phyloP scores from a whole-genome alignment of 2,888 invertebrate species.

The Diaphora mendica region DNA sequence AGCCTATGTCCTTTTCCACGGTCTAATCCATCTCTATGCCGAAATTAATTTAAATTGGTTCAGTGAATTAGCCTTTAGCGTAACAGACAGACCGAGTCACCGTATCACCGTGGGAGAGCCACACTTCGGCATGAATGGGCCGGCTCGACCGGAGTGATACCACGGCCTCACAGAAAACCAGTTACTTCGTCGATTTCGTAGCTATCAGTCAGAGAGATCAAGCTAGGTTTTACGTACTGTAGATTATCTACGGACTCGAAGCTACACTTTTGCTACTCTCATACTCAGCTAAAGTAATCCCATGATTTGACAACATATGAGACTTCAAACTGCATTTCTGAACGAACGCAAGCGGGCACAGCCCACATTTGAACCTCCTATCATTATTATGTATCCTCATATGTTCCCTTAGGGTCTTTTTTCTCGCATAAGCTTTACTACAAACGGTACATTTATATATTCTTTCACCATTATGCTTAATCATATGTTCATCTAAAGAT shows the following conservation, averaged over 20 bases:
- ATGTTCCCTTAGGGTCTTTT: constrained; percentile 77
- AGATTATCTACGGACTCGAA: constrained; percentile 11
- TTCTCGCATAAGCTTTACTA: constrained; percentile 74
- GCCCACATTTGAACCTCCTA: constrained; percentile 74
- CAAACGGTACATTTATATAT: constrained; percentile 76
- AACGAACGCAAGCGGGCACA: constrained; percentile 73
- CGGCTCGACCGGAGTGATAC: no score
- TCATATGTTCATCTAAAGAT: constrained; percentile 77
- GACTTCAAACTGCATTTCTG: constrained; percentile 80
- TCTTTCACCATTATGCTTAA: constrained; percentile 76
- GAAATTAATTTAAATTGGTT: no score
- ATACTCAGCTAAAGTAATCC: constrained; percentile 70
- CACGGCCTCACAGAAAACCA: no score
- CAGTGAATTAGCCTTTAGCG: no score
- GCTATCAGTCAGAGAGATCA: no score
- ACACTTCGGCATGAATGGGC: no score
- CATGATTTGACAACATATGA: constrained; percentile 79
- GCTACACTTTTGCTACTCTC: constrained; percentile 52
- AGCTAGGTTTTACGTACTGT: no score
- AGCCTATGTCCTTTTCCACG: neutral
- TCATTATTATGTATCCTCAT: constrained; percentile 82
- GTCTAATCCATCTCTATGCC: no score
- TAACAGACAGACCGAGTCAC: no score
- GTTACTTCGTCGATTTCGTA: no score
- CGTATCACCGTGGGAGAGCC: no score